A percentile compares a stretch with the other conserved stretches of the same genome.
phyloP scores from a whole-genome alignment of 2,888 invertebrate species.

The Ommatoiulus sabulosus region DNA sequence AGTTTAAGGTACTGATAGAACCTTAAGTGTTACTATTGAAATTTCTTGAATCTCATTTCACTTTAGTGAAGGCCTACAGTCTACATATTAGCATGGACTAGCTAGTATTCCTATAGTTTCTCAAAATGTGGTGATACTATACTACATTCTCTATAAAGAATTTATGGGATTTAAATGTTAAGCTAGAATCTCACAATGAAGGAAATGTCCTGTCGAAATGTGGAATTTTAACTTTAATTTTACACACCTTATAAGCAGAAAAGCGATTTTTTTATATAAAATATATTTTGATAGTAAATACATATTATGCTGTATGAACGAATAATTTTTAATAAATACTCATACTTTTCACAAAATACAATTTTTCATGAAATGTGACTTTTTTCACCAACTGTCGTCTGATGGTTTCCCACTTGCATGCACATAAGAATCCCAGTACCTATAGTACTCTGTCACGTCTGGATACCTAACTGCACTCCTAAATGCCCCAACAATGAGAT shows the following conservation, averaged over 20 bases:
- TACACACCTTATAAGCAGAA: neutral
- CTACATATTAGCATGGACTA: too few species aligned
- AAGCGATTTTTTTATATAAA: neutral
- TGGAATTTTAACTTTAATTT: neutral
- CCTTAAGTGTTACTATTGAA: neutral
- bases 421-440: neutral
- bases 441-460: neutral
- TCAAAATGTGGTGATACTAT: neutral
- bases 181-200: neutral
- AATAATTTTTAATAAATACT: neutral
- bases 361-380: neutral
- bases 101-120: neutral
- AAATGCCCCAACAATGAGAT: neutral
- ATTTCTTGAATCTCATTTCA: neutral
- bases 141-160: neutral
- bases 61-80: neutral
- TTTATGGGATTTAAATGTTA: neutral
- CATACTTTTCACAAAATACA: neutral
- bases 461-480: constrained; percentile 14
- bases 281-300: constrained; percentile 23
- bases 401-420: neutral
- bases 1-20: neutral
- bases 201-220: neutral
- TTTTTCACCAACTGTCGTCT: neutral
- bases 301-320: constrained; percentile 12